Evolutionary conservation across 2,888 invertebrate species (phyloP).

Genomic region (Mesorhabditis belari): DNA sequence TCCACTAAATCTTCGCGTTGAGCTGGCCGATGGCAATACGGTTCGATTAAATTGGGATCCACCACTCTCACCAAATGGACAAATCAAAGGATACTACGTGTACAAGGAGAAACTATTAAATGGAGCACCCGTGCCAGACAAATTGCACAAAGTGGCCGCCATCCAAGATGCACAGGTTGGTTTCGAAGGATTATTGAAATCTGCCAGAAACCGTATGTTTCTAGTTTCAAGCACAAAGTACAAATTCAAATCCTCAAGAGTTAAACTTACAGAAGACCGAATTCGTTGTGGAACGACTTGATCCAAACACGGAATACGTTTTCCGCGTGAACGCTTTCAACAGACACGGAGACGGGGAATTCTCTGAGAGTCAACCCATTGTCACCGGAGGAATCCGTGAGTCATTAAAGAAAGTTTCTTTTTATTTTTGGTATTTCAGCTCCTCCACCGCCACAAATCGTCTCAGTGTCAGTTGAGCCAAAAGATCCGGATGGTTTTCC

Average conservation of each 20-base stretch:
- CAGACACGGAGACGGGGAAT: constrained; percentile 88
- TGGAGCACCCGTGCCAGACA: constrained; percentile 17
- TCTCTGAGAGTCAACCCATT: constrained; percentile 75
- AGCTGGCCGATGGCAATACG: constrained; percentile 86
- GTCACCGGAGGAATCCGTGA: constrained; percentile 70
- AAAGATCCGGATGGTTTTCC: constrained; percentile 71
- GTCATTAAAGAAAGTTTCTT: constrained; percentile 1
- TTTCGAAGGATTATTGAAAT: neutral
- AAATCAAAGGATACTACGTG: constrained; percentile 92
- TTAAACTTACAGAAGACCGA: constrained; percentile 34
- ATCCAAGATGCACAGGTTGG: constrained; percentile 11
- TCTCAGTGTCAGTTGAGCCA: constrained; percentile 64
- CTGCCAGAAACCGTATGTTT: neutral
- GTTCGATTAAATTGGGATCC: constrained; percentile 88
- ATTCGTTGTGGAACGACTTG: constrained; percentile 66
- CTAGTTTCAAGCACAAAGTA: too few species aligned
- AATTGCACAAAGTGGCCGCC: constrained; percentile 15
- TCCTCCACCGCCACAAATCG: constrained; percentile 56
- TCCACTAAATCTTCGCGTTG: constrained; percentile 80
- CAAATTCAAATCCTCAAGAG: neutral
- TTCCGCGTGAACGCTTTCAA: constrained; percentile 85
- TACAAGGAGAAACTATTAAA: constrained; percentile 58
- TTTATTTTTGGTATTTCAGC: constrained; percentile 51
- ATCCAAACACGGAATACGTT: constrained; percentile 88
- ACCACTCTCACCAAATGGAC: constrained; percentile 77